Evolutionary conservation across 2,797 vertebrate genomes (phyloP), one percentile per base, ranked within the genome.

Genomic region (Neosilurus mollespiculum): DNA sequence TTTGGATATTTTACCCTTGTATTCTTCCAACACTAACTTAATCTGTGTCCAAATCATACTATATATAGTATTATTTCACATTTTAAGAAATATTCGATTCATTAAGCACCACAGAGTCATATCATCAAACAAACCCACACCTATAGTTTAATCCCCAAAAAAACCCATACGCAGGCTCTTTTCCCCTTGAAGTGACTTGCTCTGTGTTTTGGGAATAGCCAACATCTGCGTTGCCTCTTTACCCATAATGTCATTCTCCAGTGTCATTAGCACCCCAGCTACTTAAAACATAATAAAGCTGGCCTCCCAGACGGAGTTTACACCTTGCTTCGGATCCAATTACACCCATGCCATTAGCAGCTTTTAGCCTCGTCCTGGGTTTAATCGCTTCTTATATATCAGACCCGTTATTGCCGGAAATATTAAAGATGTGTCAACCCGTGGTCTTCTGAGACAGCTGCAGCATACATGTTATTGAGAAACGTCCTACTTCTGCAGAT

Each of bases 231-330:
- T 51, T 49, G 54, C 7, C 20, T 4, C 69, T 22, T 76, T 66
- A 49, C 0, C 22, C 56, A 71, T 30, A 72, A 80, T 65, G 59
- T 24, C 77, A 2, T 72, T 70, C 66, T 59, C 30, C 56, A 3
- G 26, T 53, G 58, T 84, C 67, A 37, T 72, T 64, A 84, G 9
- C 59, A 56, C 67, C 24, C 14, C 51, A 24, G 66, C 58, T 70
- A 64, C 65, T 64, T 72, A 54, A 79, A 79, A 65, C 43, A 80
- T 54, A 76, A 66, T 54, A 82, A 76, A 65, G 71, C 71, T 43
- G 49, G 62, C 62, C 14, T 72, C 58, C 43, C 58, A 72, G 58
- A 54, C 59, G 7, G 66, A 65, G 43, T 71, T 70, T 51, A 70
- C 26, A 2, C 65, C 71, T 51, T 56, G 62, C 62, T 66, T 56